A percentile compares a stretch with the other conserved stretches of the same genome.
These are phyloP conservation scores for Pentalonia nigronervosa DNA, from an alignment of 1,140 invertebrate species.

Conservation along the genomic window DNA sequence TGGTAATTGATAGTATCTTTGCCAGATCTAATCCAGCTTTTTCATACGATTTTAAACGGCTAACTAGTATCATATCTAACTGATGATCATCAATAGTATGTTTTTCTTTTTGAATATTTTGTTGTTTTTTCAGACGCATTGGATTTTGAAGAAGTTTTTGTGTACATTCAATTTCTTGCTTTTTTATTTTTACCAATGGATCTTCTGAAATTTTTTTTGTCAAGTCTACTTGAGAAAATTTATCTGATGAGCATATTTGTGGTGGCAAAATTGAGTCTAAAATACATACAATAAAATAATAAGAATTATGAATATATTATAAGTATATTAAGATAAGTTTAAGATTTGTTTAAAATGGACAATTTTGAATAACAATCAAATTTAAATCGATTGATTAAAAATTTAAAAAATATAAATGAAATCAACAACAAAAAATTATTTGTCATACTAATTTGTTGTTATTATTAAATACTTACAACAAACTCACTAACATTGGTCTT, in stretches of 20 bases:
- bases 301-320: neutral
- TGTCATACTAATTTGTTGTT: too few relatives aligned
- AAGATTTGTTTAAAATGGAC: neutral
- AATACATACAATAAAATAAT: neutral
- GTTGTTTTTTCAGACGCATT: conserved; percentile 84
- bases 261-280: conserved; percentile 44
- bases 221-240: conserved; percentile 63
- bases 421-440: neutral
- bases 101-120: conserved; percentile 72
- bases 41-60: conserved; percentile 48
- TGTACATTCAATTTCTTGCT: conserved; percentile 82
- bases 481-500: neutral
- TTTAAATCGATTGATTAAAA: neutral
- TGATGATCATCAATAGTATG: conserved; percentile 46
- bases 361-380: neutral
- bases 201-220: conserved; percentile 86
- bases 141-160: conserved; percentile 86
- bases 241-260: neutral
- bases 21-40: conserved; percentile 51
- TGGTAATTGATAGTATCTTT: conserved; percentile 48
- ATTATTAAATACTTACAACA: neutral
- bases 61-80: conserved; percentile 50
- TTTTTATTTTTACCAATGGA: conserved; percentile 84
- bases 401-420: neutral
- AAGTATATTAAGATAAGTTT: neutral